Conservation (phyloP, 2,888 invertebrate genomes). For the Fragum whitleyi region DNA sequence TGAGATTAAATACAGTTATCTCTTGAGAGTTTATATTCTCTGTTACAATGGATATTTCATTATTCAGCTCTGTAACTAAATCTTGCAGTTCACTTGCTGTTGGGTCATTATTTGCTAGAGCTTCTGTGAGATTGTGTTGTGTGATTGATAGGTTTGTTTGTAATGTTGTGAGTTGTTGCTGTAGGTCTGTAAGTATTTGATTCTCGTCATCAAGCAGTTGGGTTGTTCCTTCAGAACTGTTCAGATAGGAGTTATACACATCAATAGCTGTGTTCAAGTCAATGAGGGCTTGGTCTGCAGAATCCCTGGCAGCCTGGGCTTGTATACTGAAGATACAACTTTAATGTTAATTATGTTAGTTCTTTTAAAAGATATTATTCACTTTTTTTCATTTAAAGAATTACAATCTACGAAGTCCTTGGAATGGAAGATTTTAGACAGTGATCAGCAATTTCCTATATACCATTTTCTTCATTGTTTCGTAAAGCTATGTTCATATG, state of each 20-base stretch:
- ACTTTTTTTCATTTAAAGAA: too few species aligned
- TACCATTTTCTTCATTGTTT: too few species aligned
- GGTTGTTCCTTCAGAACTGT: background rate
- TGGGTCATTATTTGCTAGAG: conserved; percentile 17
- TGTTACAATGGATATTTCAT: background rate
- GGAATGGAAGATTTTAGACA: background rate
- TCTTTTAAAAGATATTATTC: too few species aligned
- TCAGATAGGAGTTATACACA: background rate
- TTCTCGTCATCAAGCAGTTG: background rate
- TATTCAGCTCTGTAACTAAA: background rate
- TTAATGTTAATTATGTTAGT: too few species aligned
- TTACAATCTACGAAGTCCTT: too few species aligned
- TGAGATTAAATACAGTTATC: background rate
- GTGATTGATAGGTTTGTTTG: conserved; percentile 4
- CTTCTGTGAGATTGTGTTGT: conserved; percentile 14
- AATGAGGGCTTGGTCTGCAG: conserved; percentile 12
- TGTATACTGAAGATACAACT: conserved; percentile 20
- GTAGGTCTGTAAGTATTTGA: background rate
- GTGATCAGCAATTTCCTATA: too few species aligned
- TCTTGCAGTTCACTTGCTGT: background rate
- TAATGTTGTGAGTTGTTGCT: background rate
- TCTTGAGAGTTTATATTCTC: background rate
- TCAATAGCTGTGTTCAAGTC: background rate
- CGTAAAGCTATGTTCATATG: too few species aligned
- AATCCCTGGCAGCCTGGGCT: conserved; percentile 29